phyloP scores from a whole-genome alignment of 2,888 invertebrate genomes.

The Drosophila vallismaia region DNA sequence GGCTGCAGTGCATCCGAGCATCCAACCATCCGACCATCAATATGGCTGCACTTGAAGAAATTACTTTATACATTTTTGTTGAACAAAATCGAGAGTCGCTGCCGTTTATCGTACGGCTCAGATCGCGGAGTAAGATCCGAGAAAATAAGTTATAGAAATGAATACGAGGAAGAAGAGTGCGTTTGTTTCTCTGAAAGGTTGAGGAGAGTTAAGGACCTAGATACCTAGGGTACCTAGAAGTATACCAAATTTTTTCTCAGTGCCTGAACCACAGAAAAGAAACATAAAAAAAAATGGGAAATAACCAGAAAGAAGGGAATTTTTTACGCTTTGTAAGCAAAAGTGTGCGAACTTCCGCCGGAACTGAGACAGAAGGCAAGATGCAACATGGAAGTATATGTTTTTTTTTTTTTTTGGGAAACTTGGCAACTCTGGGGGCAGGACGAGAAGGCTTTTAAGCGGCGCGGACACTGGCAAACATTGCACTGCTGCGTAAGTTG shows the following conservation, averaged over 20 bases:
- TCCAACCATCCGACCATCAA: constrained; percentile 31
- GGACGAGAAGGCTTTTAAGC: constrained; percentile 40
- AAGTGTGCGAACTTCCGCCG: constrained; percentile 57
- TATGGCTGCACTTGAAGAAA: constrained; percentile 2
- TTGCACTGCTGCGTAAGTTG: constrained; percentile 53
- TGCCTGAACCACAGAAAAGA: background rate
- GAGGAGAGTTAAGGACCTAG: too few relatives aligned
- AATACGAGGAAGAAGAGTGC: too few relatives aligned
- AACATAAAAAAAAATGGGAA: background rate
- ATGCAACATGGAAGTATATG: background rate
- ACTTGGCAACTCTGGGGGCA: constrained; percentile 5
- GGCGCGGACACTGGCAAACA: constrained; percentile 38
- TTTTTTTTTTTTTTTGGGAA: background rate
- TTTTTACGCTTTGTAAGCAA: constrained; percentile 48
- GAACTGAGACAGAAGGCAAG: constrained; percentile 27
- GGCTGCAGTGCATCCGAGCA: constrained; percentile 16
- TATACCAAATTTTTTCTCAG: background rate
- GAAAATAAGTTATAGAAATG: too few relatives aligned
- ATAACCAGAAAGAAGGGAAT: constrained; percentile 12
- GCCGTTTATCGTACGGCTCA: too few relatives aligned
- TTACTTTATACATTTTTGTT: too few relatives aligned
- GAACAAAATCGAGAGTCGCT: too few relatives aligned
- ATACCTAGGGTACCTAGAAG: background rate
- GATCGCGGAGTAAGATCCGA: too few relatives aligned
- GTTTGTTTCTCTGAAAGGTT: too few relatives aligned